phyloP scores from a whole-genome alignment of 2,113 vertebrate genomes.

The Salvelinus sp. region DNA sequence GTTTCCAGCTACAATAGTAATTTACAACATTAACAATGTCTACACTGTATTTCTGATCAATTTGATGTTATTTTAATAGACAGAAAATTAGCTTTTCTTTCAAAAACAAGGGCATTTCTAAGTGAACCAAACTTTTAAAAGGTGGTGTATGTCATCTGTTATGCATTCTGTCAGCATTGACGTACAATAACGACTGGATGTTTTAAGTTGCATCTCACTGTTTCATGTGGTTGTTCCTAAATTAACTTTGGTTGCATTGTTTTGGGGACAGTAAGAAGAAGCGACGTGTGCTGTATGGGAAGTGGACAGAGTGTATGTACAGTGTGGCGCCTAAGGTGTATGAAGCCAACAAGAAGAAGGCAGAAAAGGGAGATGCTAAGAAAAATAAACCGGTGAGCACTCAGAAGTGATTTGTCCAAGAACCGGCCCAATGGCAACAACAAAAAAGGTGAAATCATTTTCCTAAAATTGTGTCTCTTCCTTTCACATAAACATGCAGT shows the following conservation, averaged over 20 bases:
- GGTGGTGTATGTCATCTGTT: neutral
- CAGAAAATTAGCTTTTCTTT: too few relatives aligned
- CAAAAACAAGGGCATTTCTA: too few relatives aligned
- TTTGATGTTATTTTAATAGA: too few relatives aligned
- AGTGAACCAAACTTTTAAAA: too few relatives aligned
- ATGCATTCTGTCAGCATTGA: too few relatives aligned
- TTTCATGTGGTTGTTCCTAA: neutral
- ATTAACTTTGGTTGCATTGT: neutral
- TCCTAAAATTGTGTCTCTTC: slow-evolving; percentile 60
- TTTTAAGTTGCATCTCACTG: too few relatives aligned
- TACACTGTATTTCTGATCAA: too few relatives aligned
- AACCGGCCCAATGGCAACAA: neutral
- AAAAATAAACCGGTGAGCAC: slow-evolving; percentile 77
- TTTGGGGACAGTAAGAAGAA: slow-evolving; percentile 85
- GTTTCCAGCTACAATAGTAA: too few relatives aligned
- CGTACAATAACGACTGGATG: too few relatives aligned
- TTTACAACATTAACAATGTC: too few relatives aligned
- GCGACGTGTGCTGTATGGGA: slow-evolving; percentile 88
- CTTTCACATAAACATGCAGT: slow-evolving; percentile 67
- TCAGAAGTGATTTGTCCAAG: neutral
- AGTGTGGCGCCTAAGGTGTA: slow-evolving; percentile 81
- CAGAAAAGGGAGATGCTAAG: slow-evolving; percentile 78
- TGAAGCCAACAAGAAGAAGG: slow-evolving; percentile 82
- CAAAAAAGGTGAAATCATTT: neutral
- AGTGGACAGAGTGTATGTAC: slow-evolving; percentile 97